Percentiles rank a stretch among this genome's conserved stretches.
phyloP scores from a whole-genome alignment of 2,113 vertebrate species.

The Cairina moschata region DNA sequence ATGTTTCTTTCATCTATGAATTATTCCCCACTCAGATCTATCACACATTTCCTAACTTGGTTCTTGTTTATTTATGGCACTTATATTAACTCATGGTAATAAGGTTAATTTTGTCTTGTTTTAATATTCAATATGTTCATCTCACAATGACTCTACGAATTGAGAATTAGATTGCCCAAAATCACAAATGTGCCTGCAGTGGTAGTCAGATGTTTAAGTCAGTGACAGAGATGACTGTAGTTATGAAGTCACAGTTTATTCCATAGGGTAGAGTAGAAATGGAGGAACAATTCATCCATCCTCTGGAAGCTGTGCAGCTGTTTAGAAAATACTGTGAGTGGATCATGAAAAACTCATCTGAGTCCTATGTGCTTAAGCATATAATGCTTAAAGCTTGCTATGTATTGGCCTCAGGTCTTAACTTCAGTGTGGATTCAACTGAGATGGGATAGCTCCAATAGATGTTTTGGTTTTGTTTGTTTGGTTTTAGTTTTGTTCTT shows the following conservation, averaged over 20 bases:
- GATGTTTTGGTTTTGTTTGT: no score
- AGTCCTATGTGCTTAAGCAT: neutral
- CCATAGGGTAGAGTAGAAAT: neutral
- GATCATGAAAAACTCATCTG: neutral
- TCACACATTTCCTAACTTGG: neutral
- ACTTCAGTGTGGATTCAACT: neutral
- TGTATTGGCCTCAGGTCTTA: neutral
- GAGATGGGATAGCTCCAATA: neutral
- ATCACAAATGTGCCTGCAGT: neutral
- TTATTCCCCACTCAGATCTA: neutral
- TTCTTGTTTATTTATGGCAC: neutral
- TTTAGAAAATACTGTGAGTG: neutral
- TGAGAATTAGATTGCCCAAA: neutral
- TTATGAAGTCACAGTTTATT: neutral
- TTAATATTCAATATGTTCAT: neutral
- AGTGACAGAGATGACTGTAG: neutral
- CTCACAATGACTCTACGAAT: neutral
- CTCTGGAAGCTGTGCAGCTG: neutral
- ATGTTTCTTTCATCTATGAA: neutral
- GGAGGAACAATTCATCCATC: neutral
- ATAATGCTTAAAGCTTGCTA: neutral
- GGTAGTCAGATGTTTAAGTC: neutral
- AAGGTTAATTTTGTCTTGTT: neutral
- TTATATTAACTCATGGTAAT: neutral
- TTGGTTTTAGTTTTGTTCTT: no score